Percentiles rank a stretch among this genome's conserved stretches.
Conservation (phyloP, 2,797 vertebrate species). For the Micrastur ruficollis region DNA sequence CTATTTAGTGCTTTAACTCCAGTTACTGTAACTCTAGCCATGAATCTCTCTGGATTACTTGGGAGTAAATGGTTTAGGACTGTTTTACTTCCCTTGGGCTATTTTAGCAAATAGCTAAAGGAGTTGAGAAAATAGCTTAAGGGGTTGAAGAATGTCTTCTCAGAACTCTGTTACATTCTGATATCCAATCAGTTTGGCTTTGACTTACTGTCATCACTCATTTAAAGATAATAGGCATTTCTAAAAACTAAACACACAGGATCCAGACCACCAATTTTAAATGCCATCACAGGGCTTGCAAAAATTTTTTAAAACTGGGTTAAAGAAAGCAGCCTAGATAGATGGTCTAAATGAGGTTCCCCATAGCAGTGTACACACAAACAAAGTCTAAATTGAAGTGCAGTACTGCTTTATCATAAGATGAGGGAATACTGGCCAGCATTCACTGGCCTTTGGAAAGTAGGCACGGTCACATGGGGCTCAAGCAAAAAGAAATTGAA, state of each 20-base stretch:
- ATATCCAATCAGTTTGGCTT: not conserved
- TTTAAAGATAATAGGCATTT: not conserved
- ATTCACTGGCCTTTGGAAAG: not conserved
- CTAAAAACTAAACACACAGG: not conserved
- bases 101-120: conserved; percentile 23
- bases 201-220: not conserved
- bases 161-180: not conserved
- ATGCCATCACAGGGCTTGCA: not conserved
- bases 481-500: not conserved
- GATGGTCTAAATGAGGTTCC: not conserved
- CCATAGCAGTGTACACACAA: not conserved
- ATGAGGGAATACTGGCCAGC: not conserved
- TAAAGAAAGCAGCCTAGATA: not conserved
- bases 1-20: not conserved
- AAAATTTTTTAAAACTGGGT: not conserved
- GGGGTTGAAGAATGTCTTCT: not conserved
- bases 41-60: not conserved
- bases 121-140: conserved; percentile 7
- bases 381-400: not conserved
- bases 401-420: not conserved
- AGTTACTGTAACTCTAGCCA: not conserved
- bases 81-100: not conserved
- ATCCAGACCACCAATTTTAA: not conserved
- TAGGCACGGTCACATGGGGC: accelerated
- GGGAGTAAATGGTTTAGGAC: not conserved